Base-by-base conservation (phyloP, 2,888 invertebrate species). In the Drosophila mayaguana region DNA sequence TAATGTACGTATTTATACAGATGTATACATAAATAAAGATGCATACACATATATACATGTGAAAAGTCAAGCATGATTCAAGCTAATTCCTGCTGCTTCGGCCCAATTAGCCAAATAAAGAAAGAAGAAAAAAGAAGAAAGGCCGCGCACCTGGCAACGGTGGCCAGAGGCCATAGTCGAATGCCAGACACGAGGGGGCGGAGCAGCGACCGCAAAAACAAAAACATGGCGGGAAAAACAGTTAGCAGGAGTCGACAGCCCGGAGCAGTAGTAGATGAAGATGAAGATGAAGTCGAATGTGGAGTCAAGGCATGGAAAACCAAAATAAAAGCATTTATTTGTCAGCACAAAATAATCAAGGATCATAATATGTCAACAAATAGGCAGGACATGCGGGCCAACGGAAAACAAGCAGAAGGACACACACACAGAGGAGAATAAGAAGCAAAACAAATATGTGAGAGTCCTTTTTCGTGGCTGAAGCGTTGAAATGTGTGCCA, bases 361-460 rank as follows among this genome's bases (percentile, higher is more conserved):
- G 87, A 87, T 86, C 87, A 86, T 86, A 87, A 86, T 81, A 86
- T 83, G 87, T 86, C 85, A 86, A 85, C 86, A 85, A 84, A 77
- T 79, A 75, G 78, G 74, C 72, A 71, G 60, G 48, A 38, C 59
- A 59, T 59, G 48, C 59, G 59, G 59, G 36, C 28, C 18, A 36
- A 42, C 14, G 8, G 43, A 22, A 42, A 40, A 22, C 40, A 42
- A 34, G 46, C 48, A 18, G 20, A 57, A 50, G 54, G 59, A 48
- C 42, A 28, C 18, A 25, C 43, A 16, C 36, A 50, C 18, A 36
- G 2, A 57, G 11, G 0, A n/a, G n/a, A 3, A 57, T 20, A n/a
- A 60, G 40, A 32, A 25, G 68, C 32, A 63, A 42, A 53, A 28
- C 38, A 48, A 74, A 63, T 48, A 20, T 56, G 48, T 63, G 48